These are phyloP conservation scores for Barbus barbus DNA, from an alignment of 2,113 vertebrate species.

Conservation along the genomic window DNA sequence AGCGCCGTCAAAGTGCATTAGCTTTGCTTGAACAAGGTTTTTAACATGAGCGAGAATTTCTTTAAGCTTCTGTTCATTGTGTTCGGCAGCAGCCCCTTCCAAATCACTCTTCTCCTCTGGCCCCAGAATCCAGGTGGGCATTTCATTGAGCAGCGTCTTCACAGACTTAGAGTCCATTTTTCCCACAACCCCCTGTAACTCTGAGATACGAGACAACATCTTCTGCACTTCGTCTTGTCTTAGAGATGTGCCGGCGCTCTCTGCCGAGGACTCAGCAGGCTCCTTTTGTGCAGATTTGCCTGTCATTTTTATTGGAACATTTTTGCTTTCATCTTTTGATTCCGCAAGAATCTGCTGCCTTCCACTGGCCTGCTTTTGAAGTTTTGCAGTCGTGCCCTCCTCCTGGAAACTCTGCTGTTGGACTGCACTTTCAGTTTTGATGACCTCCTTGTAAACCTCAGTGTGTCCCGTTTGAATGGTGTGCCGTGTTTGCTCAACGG, in stretches of 20 bases:
- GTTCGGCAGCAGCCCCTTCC: constrained; percentile 60
- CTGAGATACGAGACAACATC: constrained; percentile 75
- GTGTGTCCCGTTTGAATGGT: constrained; percentile 53
- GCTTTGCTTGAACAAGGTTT: constrained; percentile 67
- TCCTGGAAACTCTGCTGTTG: constrained; percentile 58
- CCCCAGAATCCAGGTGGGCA: constrained; percentile 75
- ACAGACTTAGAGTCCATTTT: constrained; percentile 70
- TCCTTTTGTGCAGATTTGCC: constrained; percentile 60
- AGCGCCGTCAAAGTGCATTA: constrained; percentile 68
- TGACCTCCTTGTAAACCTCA: constrained; percentile 62
- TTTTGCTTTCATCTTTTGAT: constrained; percentile 56
- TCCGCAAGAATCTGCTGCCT: constrained; percentile 61
- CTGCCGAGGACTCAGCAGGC: constrained; percentile 62
- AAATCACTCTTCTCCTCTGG: constrained; percentile 72
- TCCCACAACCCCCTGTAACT: constrained; percentile 73
- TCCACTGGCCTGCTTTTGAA: constrained; percentile 64
- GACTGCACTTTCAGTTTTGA: constrained; percentile 60
- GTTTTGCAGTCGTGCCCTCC: constrained; percentile 49
- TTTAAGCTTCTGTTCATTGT: constrained; percentile 68
- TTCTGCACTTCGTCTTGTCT: constrained; percentile 76
- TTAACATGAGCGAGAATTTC: constrained; percentile 74
- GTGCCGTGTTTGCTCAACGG: constrained; percentile 58
- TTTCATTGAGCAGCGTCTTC: constrained; percentile 72
- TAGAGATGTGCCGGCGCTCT: constrained; percentile 70
- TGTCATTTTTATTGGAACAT: constrained; percentile 63